Evolutionary conservation across 2,888 invertebrate genomes (phyloP).

Genomic region (Tupiocoris notatus): DNA sequence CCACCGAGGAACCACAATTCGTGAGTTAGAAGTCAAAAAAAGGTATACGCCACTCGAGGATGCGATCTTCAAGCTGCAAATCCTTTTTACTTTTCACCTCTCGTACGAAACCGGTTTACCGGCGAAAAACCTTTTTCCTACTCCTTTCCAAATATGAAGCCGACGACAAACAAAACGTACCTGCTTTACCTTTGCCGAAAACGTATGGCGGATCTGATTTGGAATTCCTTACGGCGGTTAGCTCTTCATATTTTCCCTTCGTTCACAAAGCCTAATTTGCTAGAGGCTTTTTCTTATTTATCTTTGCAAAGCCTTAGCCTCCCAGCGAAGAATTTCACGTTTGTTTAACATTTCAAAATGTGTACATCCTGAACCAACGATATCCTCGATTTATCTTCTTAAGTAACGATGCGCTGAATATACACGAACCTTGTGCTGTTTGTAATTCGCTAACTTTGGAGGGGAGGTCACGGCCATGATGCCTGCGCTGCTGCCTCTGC

Average conservation of each 20-base stretch:
- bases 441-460: too few species aligned
- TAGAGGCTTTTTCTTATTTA: too few species aligned
- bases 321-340: too few species aligned
- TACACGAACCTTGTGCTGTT: too few species aligned
- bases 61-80: not conserved
- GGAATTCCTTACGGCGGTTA: constrained; percentile 33
- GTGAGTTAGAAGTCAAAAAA: not conserved
- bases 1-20: constrained; percentile 5
- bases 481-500: too few species aligned
- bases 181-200: not conserved
- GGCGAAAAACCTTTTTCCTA: not conserved
- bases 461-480: too few species aligned
- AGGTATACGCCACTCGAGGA: not conserved
- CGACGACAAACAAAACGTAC: constrained; percentile 21
- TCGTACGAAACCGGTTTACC: constrained; percentile 11
- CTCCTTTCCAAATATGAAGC: constrained; percentile 3
- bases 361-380: too few species aligned
- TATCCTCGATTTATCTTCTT: too few species aligned
- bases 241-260: constrained; percentile 29
- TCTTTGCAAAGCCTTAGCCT: too few species aligned
- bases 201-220: constrained; percentile 7
- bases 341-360: too few species aligned
- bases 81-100: constrained; percentile 37
- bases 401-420: too few species aligned
- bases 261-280: too few species aligned